Evolutionary conservation across 2,888 invertebrate genomes (phyloP), one percentile per base, ranked within the genome.

Genomic region (Perdita meconis): DNA sequence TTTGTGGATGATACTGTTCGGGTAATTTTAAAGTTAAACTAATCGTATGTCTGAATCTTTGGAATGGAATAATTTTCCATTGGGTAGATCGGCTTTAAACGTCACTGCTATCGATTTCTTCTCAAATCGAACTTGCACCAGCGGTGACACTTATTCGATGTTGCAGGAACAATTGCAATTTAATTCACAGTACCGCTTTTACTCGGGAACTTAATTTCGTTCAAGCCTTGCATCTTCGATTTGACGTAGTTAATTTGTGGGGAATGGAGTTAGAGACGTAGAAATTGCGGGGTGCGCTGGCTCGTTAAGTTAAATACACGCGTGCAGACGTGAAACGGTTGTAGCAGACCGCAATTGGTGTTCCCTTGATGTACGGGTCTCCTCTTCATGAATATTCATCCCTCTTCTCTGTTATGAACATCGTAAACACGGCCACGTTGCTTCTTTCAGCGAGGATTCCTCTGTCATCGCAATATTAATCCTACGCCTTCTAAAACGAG

Each of bases 331-430:
- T 8, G 75, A 66, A 63, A 56, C 68, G 55, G 59, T 57, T 70
- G 60, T 51, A 80, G 59, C 12, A 51, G 67, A 30, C 71, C 71
- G 75, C 71, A 72, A 78, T 78, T 78, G 60, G 74, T 60, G 78
- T 65, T 70, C 53, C 61, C 65, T 53, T 57, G 64, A 71, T 67
- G 72, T 57, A 55, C 40, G 26, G 61, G 36, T 30, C 44, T 12
- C 50, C 24, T 80, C 67, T 65, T 65, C 69, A 68, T 77, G 85
- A 82, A 84, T 84, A 84, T 84, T 84, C 75, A 82, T 72, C 50
- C 50, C 22, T 56, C 34, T 38, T 47, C 24, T 50, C 67, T 67
- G 75, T 83, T 82, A 77, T 57, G 65, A 70, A 44, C 65, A 47
- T 56, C 66, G 56, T 64, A 76, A 84, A 82, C 61, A 75, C 40